Evolutionary conservation across 2,888 invertebrate genomes (phyloP).

Genomic region (Trichogramma evanescens): DNA sequence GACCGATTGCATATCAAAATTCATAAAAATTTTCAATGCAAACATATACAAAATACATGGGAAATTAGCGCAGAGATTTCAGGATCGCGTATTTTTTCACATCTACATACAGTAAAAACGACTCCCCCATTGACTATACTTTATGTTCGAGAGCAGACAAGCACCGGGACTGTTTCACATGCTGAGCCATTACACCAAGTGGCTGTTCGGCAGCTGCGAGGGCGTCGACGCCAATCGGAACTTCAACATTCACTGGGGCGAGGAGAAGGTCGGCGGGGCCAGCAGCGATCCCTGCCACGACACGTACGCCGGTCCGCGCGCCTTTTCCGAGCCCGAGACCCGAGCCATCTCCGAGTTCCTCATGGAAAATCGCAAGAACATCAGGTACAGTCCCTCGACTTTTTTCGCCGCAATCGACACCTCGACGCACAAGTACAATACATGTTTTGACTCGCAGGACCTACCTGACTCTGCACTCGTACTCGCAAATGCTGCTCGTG

Average conservation of each 20-base stretch:
- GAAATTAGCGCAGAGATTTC: no score
- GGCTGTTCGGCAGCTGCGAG: conserved; percentile 58
- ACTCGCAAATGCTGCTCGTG: conserved; percentile 59
- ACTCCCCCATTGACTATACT: no score
- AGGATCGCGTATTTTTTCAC: no score
- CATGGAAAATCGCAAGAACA: conserved; percentile 49
- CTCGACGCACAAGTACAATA: background rate
- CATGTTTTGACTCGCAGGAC: conserved; percentile 38
- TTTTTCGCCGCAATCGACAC: background rate
- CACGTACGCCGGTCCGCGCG: conserved; percentile 63
- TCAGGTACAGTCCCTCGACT: conserved; percentile 28
- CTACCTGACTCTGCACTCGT: conserved; percentile 60
- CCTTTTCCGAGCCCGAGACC: conserved; percentile 76
- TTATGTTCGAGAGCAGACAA: conserved; percentile 7
- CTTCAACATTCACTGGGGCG: conserved; percentile 69
- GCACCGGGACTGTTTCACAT: conserved; percentile 33
- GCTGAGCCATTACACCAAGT: conserved; percentile 46
- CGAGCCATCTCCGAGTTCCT: conserved; percentile 60
- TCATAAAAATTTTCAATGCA: no score
- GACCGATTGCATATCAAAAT: no score
- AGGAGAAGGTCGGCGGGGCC: conserved; percentile 53
- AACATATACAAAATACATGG: no score
- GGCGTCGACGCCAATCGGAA: conserved; percentile 76
- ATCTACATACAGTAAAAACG: no score
- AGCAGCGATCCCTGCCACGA: conserved; percentile 67